Base-by-base conservation (phyloP, 2,888 invertebrate genomes). In the Hecatera dysodea region DNA sequence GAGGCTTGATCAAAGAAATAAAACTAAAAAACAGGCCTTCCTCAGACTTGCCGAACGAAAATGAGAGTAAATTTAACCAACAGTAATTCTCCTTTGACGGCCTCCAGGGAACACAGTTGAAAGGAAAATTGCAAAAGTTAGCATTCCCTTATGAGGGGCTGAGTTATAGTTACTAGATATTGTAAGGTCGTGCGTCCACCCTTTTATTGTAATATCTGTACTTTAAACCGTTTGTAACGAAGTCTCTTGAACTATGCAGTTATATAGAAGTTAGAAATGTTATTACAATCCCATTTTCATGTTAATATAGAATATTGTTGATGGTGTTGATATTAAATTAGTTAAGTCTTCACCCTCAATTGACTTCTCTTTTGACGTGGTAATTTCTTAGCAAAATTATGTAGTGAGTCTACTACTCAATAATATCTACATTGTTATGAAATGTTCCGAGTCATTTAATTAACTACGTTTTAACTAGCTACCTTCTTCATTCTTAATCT, bases 81-180 rank as follows among this genome's bases (percentile, higher is more conserved):
- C 92, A 91, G 93, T 94, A 94, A 95, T 95, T 94, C 93, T 89
- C 93, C 94, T 95, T 95, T 95, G 94, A 94, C 91, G 90, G 93
- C 92, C 91, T 84, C 80, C 80, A 85, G 93, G 94, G 91, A 91
- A 87, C 86, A 86, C 85, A 73, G 85, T 89, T 90, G 82, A 88
- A 93, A 92, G 92, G 94, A 93, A 95, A 95, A 95, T 95, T 95
- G 92, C 93, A 88, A 95, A 95, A 95, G 95, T 95, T 95, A 94
- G 91, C 92, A 90, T 89, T 91, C 92, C 93, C 93, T 93, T 93
- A 94, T 93, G 94, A 92, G 90, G 56, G 56, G 80, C 82, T 86
- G 86, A 92, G 91, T 91, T 93, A 94, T 91, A 87, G 90, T 90
- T 81, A 86, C 84, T 86, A 88, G 85, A 85, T 80, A 80, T 80